Conservation (phyloP, 1,140 invertebrate species). For the Zaprionus taronus region DNA sequence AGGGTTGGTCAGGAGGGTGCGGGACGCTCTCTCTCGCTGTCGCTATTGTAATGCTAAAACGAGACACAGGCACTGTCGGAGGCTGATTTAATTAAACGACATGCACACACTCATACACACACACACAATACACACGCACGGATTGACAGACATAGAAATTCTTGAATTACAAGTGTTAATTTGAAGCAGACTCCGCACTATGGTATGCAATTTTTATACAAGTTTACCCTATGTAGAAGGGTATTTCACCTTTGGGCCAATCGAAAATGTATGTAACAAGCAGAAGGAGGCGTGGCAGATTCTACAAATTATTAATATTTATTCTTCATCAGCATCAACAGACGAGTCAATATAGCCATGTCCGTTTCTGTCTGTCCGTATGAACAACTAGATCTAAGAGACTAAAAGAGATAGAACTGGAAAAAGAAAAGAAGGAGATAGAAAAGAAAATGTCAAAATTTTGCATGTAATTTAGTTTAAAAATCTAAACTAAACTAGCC, state of each 20-base stretch:
- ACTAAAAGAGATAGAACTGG: no score
- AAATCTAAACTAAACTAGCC: no score
- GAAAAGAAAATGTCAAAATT: no score
- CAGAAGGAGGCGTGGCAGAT: no score
- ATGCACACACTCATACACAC: slow-evolving; percentile 2
- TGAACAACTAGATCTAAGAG: no score
- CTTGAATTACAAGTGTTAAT: slow-evolving; percentile 36
- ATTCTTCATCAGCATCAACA: no score
- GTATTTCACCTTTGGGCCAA: no score
- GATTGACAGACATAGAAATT: slow-evolving; percentile 5
- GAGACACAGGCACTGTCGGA: slow-evolving; percentile 30
- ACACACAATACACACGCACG: slow-evolving; percentile 5
- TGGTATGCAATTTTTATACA: slow-evolving; percentile 9
- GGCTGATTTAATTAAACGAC: slow-evolving; percentile 58
- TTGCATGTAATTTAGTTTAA: no score
- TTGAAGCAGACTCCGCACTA: slow-evolving; percentile 6
- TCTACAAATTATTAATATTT: no score
- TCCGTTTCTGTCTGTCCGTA: not conserved
- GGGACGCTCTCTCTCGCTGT: not conserved
- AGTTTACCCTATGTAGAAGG: no score
- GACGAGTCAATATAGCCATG: not conserved
- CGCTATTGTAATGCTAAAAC: slow-evolving; percentile 57
- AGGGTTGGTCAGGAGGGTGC: not conserved
- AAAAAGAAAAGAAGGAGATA: no score
- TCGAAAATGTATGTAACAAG: no score